Percentiles rank a stretch among this genome's conserved stretches.
Conservation (phyloP, 2,888 invertebrate species). For the Sarcophaga variegata region DNA sequence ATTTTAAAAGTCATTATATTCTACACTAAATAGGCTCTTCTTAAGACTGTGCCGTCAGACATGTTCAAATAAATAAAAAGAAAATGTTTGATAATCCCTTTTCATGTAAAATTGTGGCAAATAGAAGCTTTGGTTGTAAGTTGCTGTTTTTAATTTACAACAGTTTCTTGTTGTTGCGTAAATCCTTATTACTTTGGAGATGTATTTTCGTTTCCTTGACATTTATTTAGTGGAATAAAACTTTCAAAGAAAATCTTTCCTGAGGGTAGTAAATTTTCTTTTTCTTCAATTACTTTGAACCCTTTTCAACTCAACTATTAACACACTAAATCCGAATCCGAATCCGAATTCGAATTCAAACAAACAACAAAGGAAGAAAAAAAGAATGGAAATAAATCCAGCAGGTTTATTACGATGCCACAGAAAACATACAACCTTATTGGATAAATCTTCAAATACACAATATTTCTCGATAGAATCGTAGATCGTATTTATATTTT, state of each 20-base stretch:
- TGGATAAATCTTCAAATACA: slow-evolving; percentile 48
- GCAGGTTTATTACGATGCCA: slow-evolving; percentile 58
- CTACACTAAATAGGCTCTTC: too few species aligned
- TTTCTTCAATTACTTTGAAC: slow-evolving; percentile 55
- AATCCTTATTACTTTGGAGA: not conserved
- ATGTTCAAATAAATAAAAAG: too few species aligned
- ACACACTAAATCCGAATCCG: slow-evolving; percentile 42
- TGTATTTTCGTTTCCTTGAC: slow-evolving; percentile 8
- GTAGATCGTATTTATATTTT: not conserved
- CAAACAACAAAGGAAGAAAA: slow-evolving; percentile 14
- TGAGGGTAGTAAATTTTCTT: slow-evolving; percentile 46
- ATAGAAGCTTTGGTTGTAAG: too few species aligned
- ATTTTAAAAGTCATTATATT: too few species aligned
- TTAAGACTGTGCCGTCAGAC: too few species aligned
- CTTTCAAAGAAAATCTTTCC: slow-evolving; percentile 29
- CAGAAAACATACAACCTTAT: slow-evolving; percentile 37
- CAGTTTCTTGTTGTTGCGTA: too few species aligned
- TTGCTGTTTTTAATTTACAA: too few species aligned
- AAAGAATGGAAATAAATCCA: slow-evolving; percentile 28
- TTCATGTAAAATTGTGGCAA: too few species aligned
- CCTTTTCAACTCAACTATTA: slow-evolving; percentile 66
- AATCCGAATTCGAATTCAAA: slow-evolving; percentile 23
- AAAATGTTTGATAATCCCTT: too few species aligned
- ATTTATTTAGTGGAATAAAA: slow-evolving; percentile 39
- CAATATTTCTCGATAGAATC: slow-evolving; percentile 18